Conservation (phyloP, 2,113 vertebrate genomes). For the Mastomys coucha region DNA sequence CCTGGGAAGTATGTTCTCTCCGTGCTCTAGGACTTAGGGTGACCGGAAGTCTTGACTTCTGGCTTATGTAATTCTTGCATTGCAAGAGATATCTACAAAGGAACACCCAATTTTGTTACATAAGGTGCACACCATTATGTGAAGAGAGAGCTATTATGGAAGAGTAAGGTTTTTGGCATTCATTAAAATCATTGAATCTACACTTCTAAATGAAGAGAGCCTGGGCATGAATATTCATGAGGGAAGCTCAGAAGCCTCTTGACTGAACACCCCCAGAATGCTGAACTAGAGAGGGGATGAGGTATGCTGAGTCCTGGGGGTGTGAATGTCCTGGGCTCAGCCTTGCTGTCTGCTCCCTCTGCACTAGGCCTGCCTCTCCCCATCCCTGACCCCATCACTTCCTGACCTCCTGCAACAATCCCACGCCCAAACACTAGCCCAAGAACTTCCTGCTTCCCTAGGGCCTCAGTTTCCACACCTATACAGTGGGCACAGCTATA, state of each 20-base stretch:
- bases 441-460: accelerated
- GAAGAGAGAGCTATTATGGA: neutral
- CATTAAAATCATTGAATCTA: conserved; percentile 23
- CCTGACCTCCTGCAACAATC: neutral
- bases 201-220: conserved; percentile 4
- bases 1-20: neutral
- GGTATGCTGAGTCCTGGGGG: no score
- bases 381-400: neutral
- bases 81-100: neutral
- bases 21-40: neutral
- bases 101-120: neutral
- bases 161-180: neutral
- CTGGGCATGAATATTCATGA: neutral
- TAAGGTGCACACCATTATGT: neutral
- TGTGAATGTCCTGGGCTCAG: neutral
- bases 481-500: neutral
- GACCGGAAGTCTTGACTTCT: conserved; percentile 1
- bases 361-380: accelerated
- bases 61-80: conserved; percentile 18
- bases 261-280: neutral
- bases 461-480: neutral
- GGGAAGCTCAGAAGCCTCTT: neutral
- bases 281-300: neutral
- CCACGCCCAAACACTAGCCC: neutral
- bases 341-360: neutral